phyloP scores from a whole-genome alignment of 2,888 invertebrate genomes.

The Aspidapion aeneum region DNA sequence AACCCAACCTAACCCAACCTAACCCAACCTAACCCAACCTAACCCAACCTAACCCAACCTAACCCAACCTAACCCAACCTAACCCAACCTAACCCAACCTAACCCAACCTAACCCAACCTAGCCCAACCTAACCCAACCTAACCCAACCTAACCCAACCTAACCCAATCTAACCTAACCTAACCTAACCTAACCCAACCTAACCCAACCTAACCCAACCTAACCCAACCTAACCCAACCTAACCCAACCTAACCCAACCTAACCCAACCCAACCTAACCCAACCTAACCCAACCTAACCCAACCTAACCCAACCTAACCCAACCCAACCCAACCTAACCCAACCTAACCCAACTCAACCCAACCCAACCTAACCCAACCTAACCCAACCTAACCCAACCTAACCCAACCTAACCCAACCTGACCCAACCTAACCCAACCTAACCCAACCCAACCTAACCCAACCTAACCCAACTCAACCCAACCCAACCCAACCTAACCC shows the following conservation, averaged over 20 bases:
- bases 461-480: neutral
- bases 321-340: neutral
- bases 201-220: neutral
- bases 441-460: neutral
- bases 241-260: neutral
- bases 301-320: neutral
- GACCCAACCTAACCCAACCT: neutral
- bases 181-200: neutral
- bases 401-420: neutral
- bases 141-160: neutral
- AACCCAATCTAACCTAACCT: neutral
- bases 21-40: conserved; percentile 4
- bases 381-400: neutral
- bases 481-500: neutral
- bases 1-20: conserved; percentile 2
- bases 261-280: neutral
- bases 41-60: conserved; percentile 5
- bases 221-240: neutral
- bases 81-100: conserved; percentile 3
- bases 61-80: conserved; percentile 5
- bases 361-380: neutral
- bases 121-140: neutral
- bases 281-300: neutral
- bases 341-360: neutral
- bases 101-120: neutral